These are phyloP conservation scores for Cyclina sinensis DNA, from an alignment of 1,140 invertebrate species.

Conservation along the genomic window DNA sequence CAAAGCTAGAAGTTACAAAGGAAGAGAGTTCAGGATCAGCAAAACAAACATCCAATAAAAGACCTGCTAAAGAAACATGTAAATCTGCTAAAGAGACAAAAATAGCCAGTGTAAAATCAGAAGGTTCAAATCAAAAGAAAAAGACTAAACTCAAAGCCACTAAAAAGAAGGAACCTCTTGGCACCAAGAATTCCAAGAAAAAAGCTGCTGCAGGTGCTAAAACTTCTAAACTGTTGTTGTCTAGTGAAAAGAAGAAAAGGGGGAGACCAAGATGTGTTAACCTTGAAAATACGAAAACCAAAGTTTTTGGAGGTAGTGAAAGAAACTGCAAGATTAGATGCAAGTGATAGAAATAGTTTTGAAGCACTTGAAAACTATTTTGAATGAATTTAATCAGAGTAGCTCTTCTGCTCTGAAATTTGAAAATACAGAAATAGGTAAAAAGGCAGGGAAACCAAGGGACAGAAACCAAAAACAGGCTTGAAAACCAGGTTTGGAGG, in stretches of 20 bases:
- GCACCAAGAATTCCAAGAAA: not conserved
- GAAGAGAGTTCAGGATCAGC: not conserved
- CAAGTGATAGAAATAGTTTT: constrained; percentile 15
- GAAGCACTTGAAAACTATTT: constrained; percentile 12
- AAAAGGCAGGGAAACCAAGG: not conserved
- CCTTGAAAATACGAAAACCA: constrained; percentile 11
- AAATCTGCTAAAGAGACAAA: not conserved
- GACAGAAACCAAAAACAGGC: not conserved
- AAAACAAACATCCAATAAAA: not conserved
- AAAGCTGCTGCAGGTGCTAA: not conserved
- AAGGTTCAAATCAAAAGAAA: not conserved
- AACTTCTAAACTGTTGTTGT: not conserved
- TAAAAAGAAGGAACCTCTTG: not conserved
- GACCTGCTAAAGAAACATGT: not conserved
- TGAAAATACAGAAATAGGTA: not conserved
- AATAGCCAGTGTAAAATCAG: not conserved
- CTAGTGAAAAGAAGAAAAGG: not conserved
- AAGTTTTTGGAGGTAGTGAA: not conserved
- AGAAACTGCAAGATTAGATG: not conserved
- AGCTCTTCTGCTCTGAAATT: not conserved
- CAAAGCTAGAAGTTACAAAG: not conserved
- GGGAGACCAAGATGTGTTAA: not conserved
- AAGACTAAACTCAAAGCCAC: not conserved
- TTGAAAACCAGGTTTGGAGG: not conserved
- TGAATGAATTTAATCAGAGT: not conserved